Conservation (phyloP, 2,888 invertebrate genomes). For the Agonum fuliginosum region DNA sequence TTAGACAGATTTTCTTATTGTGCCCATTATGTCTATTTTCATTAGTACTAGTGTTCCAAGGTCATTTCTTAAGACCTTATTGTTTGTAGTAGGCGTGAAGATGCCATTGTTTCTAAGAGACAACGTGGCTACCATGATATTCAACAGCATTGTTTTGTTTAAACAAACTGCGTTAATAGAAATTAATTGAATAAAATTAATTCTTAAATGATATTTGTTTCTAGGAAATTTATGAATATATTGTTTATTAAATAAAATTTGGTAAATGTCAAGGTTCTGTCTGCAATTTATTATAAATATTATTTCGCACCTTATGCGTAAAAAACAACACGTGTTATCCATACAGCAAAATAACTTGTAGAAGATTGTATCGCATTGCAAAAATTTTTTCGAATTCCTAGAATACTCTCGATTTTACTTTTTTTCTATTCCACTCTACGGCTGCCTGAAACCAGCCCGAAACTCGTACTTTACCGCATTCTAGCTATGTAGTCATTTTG, state of each 20-base stretch:
- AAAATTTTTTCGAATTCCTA: too few species aligned
- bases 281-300: background rate
- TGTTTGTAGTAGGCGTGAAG: background rate
- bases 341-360: too few species aligned
- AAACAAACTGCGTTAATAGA: background rate
- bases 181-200: background rate
- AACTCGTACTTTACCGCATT: too few species aligned
- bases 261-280: background rate
- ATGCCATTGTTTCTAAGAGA: background rate
- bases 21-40: background rate
- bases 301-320: background rate
- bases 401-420: too few species aligned
- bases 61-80: background rate
- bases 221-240: too few species aligned
- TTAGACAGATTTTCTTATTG: too few species aligned
- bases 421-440: too few species aligned
- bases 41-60: background rate
- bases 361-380: too few species aligned
- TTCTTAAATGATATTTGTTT: too few species aligned
- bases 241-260: background rate
- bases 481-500: too few species aligned
- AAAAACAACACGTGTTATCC: background rate
- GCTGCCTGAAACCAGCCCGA: too few species aligned
- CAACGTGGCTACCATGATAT: background rate
- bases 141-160: background rate